Evolutionary conservation across 2,113 vertebrate genomes (phyloP).

Genomic region (Callospermophilus lateralis): DNA sequence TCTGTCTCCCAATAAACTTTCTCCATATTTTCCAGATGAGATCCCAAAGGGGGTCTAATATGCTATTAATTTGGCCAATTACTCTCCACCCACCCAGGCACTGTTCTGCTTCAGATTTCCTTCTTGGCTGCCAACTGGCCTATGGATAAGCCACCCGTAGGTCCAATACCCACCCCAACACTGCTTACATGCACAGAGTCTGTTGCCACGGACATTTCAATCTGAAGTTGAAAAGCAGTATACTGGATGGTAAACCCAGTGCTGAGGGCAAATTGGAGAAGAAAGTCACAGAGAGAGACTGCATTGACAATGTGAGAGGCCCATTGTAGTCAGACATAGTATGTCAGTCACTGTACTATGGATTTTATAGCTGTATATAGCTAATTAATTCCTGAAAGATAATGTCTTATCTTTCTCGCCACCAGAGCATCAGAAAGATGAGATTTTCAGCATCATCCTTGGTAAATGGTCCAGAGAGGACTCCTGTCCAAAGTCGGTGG

Average conservation of each 20-base stretch:
- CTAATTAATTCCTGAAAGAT: not conserved
- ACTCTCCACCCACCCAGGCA: not conserved
- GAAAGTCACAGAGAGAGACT: not conserved
- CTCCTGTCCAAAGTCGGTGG: not conserved
- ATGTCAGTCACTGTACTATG: not conserved
- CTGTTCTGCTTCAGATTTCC: not conserved
- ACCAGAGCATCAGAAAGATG: not conserved
- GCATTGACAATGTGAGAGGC: not conserved
- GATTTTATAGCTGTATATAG: not conserved
- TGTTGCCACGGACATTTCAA: not conserved
- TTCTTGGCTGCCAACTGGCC: not conserved
- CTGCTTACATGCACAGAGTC: not conserved
- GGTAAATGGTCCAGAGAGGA: not conserved
- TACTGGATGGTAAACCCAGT: not conserved
- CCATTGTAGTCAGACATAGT: rapidly evolving
- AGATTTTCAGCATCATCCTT: not conserved
- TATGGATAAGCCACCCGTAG: not conserved
- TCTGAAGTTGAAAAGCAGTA: not conserved
- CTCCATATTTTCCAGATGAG: not conserved
- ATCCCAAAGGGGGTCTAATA: not conserved
- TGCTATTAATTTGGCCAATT: not conserved
- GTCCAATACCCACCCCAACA: not conserved
- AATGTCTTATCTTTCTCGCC: not conserved
- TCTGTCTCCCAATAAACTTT: not conserved
- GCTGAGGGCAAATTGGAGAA: not conserved